Percentiles rank a stretch among this genome's conserved stretches.
Evolutionary conservation across 2,113 vertebrate species (phyloP).

Genomic region (Irena cyanogastra): DNA sequence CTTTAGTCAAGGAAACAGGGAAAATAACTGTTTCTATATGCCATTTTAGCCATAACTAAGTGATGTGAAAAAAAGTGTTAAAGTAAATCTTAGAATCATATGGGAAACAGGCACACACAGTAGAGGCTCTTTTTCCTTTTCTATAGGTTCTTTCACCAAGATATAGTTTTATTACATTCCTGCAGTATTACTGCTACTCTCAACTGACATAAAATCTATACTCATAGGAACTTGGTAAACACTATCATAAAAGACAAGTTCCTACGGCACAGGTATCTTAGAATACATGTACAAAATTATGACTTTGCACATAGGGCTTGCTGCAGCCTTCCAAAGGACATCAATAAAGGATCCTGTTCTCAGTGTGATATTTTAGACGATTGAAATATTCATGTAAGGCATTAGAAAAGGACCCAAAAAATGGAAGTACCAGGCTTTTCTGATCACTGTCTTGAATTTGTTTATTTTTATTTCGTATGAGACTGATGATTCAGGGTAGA

Average conservation of each 20-base stretch:
- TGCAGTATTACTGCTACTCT: conserved; percentile 4
- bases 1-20: not conserved
- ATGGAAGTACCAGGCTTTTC: not conserved
- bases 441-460: conserved; percentile 4
- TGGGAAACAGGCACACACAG: not conserved
- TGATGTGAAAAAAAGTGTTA: not conserved
- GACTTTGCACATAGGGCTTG: conserved; percentile 36
- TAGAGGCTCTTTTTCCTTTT: not conserved
- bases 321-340: conserved; percentile 31
- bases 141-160: not conserved
- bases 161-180: conserved; percentile 18
- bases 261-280: not conserved
- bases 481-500: not conserved
- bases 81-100: not conserved
- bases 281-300: conserved; percentile 47
- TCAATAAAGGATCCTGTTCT: conserved; percentile 41
- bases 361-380: conserved; percentile 48
- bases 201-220: conserved; percentile 63
- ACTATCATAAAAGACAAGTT: conserved; percentile 4
- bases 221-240: conserved; percentile 8
- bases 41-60: not conserved
- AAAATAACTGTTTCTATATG: not conserved
- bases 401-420: conserved; percentile 32
- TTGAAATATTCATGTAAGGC: conserved; percentile 64
- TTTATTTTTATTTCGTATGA: not conserved